Evolutionary conservation across 1,140 invertebrate species (phyloP).

Genomic region (Calliopsis andreniformis): DNA sequence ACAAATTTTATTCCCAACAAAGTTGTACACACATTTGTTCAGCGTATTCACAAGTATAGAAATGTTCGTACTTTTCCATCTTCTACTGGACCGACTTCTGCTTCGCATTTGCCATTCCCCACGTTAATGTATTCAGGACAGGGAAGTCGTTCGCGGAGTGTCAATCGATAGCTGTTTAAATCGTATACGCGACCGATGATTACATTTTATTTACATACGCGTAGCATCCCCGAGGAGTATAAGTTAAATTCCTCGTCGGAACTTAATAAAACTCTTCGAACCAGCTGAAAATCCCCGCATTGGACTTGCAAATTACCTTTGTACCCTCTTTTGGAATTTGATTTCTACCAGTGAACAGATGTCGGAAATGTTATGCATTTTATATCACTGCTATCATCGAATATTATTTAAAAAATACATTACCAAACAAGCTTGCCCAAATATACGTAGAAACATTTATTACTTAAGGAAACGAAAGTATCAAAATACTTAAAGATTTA

Average conservation of each 20-base stretch:
- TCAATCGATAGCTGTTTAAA: neutral
- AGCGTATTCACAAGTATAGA: no score
- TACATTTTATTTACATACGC: slow-evolving; percentile 21
- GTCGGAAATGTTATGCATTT: neutral
- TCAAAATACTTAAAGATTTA: no score
- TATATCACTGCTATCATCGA: neutral
- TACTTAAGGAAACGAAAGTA: no score
- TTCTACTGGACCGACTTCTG: neutral
- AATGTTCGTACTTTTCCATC: neutral
- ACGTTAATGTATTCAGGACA: neutral
- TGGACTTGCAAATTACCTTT: slow-evolving; percentile 30
- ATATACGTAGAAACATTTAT: no score
- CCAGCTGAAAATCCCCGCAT: neutral
- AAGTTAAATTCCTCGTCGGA: slow-evolving; percentile 27
- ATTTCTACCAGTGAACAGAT: neutral
- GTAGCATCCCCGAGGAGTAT: slow-evolving; percentile 1
- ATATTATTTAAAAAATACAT: neutral
- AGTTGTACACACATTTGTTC: no score
- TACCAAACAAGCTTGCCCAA: no score
- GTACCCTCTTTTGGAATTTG: slow-evolving; percentile 1
- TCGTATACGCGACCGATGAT: slow-evolving; percentile 2
- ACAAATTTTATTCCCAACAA: no score
- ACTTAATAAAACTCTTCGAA: slow-evolving; percentile 29
- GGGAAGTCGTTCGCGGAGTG: neutral
- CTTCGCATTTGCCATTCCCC: neutral